Evolutionary conservation across 2,888 invertebrate species (phyloP), one percentile per base, ranked within the genome.

Genomic region (Scaeva pyrastri): DNA sequence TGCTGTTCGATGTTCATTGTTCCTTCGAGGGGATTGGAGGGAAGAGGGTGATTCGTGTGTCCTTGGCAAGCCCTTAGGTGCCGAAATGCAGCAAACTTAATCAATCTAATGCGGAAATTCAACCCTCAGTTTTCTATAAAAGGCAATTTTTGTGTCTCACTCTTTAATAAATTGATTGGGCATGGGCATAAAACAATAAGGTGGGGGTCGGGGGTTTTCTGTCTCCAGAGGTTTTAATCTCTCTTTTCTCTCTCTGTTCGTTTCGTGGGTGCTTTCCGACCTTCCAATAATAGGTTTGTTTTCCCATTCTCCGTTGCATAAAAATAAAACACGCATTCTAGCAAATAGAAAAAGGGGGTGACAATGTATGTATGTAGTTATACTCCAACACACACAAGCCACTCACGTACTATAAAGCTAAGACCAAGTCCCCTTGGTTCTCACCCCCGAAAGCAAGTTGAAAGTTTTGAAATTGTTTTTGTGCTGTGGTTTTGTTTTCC

Each of bases 401-500:
- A 52, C 56, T 56, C 58, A 19, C 50, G 39, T n/a, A 60, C 55
- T 60, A 39, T 60, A 14, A 60, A 21, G 2, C 50, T 70, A 56
- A 12, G 12, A 75, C 21, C 21, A 10, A 39, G 14, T 31, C 48
- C 48, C 12, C 31, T 41, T 7, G 0, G 2, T 31, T 14, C 21
- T 41, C 41, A 6, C 31, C 16, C 45, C 8, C 16, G 4, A 52
- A 50, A 43, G 50, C 52, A 74, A 82, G 68, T 85, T 82, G 81
- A 75, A 82, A 82, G 73, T 82, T 86, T 82, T 86, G 71, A 82
- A 86, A 82, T 82, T 82, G 78, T 71, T 86, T 75, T 78, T 66
- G 56, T 58, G 62, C 70, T 82, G 73, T 71, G 76, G 77, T 86
- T 82, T 82, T 86, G 82, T 72, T 74, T 70, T 82, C 48, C 50